phyloP scores from a whole-genome alignment of 2,113 vertebrate genomes.

The Hippocampus barbouri region DNA sequence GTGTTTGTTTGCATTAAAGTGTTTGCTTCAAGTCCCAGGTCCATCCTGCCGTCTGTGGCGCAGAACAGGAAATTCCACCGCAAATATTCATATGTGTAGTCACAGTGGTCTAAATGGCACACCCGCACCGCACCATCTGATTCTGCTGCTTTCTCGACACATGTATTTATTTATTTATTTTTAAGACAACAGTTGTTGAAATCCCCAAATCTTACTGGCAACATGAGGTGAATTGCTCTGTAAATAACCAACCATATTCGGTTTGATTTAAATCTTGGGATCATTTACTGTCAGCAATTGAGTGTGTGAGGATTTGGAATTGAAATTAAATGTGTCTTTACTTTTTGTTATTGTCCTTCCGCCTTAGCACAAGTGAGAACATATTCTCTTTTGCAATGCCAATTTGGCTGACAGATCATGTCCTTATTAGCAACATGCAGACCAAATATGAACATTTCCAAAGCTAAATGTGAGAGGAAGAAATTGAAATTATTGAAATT shows the following conservation, averaged over 20 bases:
- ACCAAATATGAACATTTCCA: too few relatives aligned
- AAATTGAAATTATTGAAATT: too few relatives aligned
- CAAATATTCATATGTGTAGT: not conserved
- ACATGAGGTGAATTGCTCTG: not conserved
- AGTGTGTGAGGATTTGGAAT: not conserved
- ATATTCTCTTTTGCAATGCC: too few relatives aligned
- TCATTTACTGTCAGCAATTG: not conserved
- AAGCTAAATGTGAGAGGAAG: too few relatives aligned
- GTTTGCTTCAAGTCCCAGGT: constrained; percentile 28
- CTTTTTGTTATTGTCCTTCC: too few relatives aligned
- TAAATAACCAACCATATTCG: not conserved
- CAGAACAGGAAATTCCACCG: not conserved
- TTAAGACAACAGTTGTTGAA: not conserved
- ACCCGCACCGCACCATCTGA: not conserved
- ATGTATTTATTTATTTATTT: not conserved
- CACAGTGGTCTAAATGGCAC: not conserved
- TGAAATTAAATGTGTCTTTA: not conserved
- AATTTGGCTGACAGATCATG: too few relatives aligned
- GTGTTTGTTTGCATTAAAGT: constrained; percentile 21
- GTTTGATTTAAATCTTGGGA: not conserved
- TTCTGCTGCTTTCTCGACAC: not conserved
- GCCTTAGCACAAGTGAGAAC: too few relatives aligned
- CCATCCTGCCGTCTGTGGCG: constrained; percentile 26
- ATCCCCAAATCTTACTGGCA: not conserved
- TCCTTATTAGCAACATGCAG: too few relatives aligned